These are phyloP conservation scores for Sarcophaga subvicina DNA, from an alignment of 2,888 invertebrate genomes.

Conservation along the genomic window DNA sequence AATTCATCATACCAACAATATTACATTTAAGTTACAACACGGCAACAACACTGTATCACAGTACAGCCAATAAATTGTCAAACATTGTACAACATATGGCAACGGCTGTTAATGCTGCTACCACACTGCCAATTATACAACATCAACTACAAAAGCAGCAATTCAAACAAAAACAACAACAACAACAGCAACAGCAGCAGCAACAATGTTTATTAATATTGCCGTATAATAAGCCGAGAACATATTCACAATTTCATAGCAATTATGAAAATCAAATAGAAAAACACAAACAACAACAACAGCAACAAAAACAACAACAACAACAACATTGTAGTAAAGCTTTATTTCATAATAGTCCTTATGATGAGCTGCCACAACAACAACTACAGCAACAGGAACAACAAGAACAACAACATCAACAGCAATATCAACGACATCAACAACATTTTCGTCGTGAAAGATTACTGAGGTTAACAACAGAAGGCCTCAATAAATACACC, in stretches of 20 bases:
- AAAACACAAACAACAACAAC: slow-evolving; percentile 71
- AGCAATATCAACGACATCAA: slow-evolving; percentile 38
- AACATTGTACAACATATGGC: slow-evolving; percentile 62
- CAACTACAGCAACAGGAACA: slow-evolving; percentile 35
- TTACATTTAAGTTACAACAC: slow-evolving; percentile 67
- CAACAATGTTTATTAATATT: slow-evolving; percentile 70
- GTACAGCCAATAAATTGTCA: slow-evolving; percentile 57
- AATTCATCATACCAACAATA: slow-evolving; percentile 52
- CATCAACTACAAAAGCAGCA: slow-evolving; percentile 38
- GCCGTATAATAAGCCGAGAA: slow-evolving; percentile 60
- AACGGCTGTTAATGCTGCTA: slow-evolving; percentile 61
- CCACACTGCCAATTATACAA: slow-evolving; percentile 68
- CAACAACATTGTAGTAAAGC: slow-evolving; percentile 20
- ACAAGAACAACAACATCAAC: slow-evolving; percentile 40
- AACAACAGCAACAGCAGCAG: slow-evolving; percentile 62
- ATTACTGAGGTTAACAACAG: slow-evolving; percentile 72
- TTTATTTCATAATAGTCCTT: neutral
- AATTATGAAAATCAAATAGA: too few species aligned
- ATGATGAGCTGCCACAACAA: slow-evolving; percentile 34
- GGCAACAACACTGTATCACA: slow-evolving; percentile 67
- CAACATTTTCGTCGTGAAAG: slow-evolving; percentile 48
- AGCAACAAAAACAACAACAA: slow-evolving; percentile 57
- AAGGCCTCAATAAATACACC: slow-evolving; percentile 81
- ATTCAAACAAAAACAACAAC: slow-evolving; percentile 60
- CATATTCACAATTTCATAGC: too few species aligned